Evolutionary conservation across 2,888 invertebrate species (phyloP).

Genomic region (Pammene fasciana): DNA sequence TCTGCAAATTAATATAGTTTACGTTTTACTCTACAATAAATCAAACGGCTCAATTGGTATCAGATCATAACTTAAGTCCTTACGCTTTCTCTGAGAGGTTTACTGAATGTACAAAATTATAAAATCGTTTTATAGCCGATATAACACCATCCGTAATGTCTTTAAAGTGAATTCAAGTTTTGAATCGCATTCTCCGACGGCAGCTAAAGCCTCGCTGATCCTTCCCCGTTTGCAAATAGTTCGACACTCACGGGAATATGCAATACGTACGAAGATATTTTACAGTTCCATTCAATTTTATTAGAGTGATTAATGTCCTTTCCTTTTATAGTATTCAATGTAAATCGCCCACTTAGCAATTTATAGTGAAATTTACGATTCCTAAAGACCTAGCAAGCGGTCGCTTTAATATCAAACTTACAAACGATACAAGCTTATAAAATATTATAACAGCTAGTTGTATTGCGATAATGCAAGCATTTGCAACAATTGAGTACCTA

Average conservation of each 20-base stretch:
- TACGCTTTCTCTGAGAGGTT: conserved; percentile 16
- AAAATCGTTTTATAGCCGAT: conserved; percentile 48
- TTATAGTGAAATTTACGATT: conserved; percentile 45
- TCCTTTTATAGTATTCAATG: conserved; percentile 46
- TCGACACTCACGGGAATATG: conserved; percentile 50
- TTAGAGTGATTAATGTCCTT: conserved; percentile 49
- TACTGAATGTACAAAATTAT: conserved; percentile 46
- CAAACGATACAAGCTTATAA: conserved; percentile 23
- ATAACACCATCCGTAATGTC: conserved; percentile 46
- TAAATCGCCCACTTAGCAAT: conserved; percentile 48
- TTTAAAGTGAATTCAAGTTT: conserved; percentile 45
- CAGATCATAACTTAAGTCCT: conserved; percentile 22
- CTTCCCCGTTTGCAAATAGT: conserved; percentile 51
- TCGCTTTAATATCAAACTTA: conserved; percentile 26
- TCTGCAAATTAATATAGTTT: conserved; percentile 42
- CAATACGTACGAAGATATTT: conserved; percentile 48
- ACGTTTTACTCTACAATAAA: conserved; percentile 49
- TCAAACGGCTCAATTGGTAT: conserved; percentile 43
- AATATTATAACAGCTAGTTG: conserved; percentile 19
- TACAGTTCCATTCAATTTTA: conserved; percentile 53
- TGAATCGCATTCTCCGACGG: conserved; percentile 38
- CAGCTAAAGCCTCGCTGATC: conserved; percentile 46
- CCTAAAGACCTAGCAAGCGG: conserved; percentile 33
- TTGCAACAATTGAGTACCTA: neutral
- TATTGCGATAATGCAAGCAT: conserved; percentile 15